phyloP scores from a whole-genome alignment of 2,113 vertebrate species.

The Chaetops frenatus region DNA sequence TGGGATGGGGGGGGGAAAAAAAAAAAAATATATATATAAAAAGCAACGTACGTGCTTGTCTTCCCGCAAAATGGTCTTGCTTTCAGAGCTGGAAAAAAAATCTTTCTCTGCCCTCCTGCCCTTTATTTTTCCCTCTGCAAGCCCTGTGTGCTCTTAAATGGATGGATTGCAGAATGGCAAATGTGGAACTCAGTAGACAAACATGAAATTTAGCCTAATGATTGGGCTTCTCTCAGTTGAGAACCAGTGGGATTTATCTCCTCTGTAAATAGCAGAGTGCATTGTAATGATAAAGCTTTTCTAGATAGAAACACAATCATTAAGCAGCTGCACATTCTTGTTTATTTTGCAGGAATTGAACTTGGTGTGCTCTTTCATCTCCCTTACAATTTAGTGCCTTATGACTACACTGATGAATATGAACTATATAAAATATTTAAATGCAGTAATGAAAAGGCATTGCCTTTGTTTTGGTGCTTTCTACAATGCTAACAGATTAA shows the following conservation, averaged over 20 bases:
- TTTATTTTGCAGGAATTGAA: background rate
- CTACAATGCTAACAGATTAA: background rate
- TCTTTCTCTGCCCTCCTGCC: background rate
- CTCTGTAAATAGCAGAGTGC: background rate
- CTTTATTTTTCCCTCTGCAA: background rate
- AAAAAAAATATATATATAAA: background rate
- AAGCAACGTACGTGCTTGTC: background rate
- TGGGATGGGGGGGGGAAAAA: background rate
- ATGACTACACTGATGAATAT: background rate
- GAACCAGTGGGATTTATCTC: background rate
- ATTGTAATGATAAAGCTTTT: background rate
- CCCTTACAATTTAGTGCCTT: background rate
- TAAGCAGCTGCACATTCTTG: background rate
- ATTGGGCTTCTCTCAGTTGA: background rate
- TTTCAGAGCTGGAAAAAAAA: background rate
- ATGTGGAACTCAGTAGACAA: background rate
- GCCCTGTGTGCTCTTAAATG: background rate
- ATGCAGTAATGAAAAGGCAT: background rate
- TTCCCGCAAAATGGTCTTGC: background rate
- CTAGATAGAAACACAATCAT: background rate
- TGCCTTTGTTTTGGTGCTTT: background rate
- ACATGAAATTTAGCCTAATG: conserved; percentile 1
- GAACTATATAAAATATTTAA: background rate
- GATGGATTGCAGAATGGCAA: background rate
- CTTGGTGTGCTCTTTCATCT: background rate